These are phyloP conservation scores for Eptesicus fuscus DNA, from an alignment of 2,113 vertebrate genomes.

Conservation along the genomic window DNA sequence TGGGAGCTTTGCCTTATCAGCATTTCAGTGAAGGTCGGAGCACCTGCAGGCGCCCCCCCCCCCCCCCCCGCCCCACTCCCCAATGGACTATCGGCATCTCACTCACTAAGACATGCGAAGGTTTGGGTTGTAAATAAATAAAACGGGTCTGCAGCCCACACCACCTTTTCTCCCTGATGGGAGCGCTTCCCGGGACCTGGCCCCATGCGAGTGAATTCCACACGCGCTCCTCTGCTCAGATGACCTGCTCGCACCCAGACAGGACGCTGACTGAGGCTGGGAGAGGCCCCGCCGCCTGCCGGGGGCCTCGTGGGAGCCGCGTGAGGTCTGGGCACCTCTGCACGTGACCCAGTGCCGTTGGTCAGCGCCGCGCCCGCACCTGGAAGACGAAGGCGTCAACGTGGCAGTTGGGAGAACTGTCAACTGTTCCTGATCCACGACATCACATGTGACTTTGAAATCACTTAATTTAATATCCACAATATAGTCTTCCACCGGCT, in stretches of 20 bases:
- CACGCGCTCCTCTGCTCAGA: not conserved
- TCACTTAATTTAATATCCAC: slow-evolving; percentile 70
- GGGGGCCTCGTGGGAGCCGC: accelerated
- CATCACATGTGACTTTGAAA: slow-evolving; percentile 68
- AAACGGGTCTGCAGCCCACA: accelerated
- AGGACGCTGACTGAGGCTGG: accelerated
- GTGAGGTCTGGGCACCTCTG: not conserved
- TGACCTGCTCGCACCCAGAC: accelerated
- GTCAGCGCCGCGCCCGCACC: accelerated
- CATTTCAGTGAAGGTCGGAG: accelerated
- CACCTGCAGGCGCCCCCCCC: accelerated
- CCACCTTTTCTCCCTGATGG: not conserved
- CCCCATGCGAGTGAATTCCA: accelerated
- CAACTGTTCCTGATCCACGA: slow-evolving; percentile 53
- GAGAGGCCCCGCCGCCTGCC: accelerated
- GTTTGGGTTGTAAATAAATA: no score
- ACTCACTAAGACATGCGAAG: accelerated
- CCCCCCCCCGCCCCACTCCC: no score
- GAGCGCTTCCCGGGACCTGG: accelerated
- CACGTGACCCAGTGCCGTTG: accelerated
- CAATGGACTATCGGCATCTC: not conserved
- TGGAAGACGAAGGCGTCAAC: not conserved
- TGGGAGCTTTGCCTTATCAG: accelerated
- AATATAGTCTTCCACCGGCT: not conserved
- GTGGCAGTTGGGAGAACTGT: slow-evolving; percentile 32